Evolutionary conservation across 2,888 invertebrate species (phyloP), one percentile per base, ranked within the genome.

Genomic region (Sphaeridia pumilis): DNA sequence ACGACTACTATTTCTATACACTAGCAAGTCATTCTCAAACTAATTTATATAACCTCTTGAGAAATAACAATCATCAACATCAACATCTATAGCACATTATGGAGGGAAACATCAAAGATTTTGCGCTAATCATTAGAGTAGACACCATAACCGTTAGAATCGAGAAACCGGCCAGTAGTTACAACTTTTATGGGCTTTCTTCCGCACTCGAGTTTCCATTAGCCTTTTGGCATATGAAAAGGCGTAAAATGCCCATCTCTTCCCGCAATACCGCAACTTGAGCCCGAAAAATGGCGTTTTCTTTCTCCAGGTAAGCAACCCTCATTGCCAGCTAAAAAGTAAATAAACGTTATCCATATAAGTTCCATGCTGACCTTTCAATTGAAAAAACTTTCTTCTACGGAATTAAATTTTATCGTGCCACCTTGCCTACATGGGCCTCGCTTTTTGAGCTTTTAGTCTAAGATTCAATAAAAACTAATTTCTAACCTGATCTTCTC

Each of bases 401-500:
- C 31, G 14, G 17, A 14, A 38, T 20, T 38, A 5, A 38, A 38
- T 20, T 38, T 38, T 7, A 31, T 10, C 31, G 5, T 38, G 17
- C 38, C 38, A 5, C 38, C 17, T 38, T 57, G 10, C 14, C 31
- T 10, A 31, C 7, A 31, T 10, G 14, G 31, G 7, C 10, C 31
- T 10, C 14, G 14, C 31, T 31, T 31, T 31, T 7, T 31, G 14
- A n/a, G n/a, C n/a, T n/a, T n/a, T n/a, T n/a, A n/a, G n/a, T n/a
- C n/a, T n/a, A n/a, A n/a, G n/a, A n/a, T n/a, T n/a, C n/a, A n/a
- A n/a, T n/a, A n/a, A n/a, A n/a, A n/a, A n/a, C n/a, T n/a, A n/a
- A n/a, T n/a, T n/a, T n/a, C 66, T 67, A 69, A 83, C 84, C 71
- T 88, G 84, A 70, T 92, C 90, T 69, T 92, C 90, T 26, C 90